A percentile compares a stretch with the other conserved stretches of the same genome.
These are phyloP conservation scores for Leucoma salicis DNA, from an alignment of 2,888 invertebrate species.

Conservation along the genomic window DNA sequence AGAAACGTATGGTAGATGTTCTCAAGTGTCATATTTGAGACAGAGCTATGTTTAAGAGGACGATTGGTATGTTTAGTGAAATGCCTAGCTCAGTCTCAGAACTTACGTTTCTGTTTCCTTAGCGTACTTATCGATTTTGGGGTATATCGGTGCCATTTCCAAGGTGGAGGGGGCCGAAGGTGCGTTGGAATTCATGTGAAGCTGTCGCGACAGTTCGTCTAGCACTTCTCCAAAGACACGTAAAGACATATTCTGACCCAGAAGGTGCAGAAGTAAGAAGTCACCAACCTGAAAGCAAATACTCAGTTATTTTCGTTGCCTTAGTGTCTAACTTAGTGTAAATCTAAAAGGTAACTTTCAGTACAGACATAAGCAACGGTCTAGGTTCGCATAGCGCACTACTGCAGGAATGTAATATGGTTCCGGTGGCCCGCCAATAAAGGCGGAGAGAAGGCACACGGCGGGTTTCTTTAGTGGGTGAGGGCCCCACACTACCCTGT, in stretches of 20 bases:
- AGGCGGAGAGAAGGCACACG: too few species aligned
- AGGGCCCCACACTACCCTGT: too few species aligned
- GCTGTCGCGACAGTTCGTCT: conserved; percentile 87
- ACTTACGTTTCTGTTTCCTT: conserved; percentile 92
- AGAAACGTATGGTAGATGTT: conserved; percentile 23
- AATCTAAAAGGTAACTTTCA: too few species aligned
- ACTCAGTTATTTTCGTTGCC: background rate
- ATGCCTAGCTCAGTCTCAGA: conserved; percentile 29
- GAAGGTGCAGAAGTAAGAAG: conserved; percentile 90
- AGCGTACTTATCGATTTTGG: conserved; percentile 88
- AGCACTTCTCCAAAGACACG: conserved; percentile 90
- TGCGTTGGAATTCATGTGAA: conserved; percentile 88
- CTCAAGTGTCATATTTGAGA: conserved; percentile 28
- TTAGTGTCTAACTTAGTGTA: too few species aligned
- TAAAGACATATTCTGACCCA: conserved; percentile 93
- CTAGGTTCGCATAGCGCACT: too few species aligned
- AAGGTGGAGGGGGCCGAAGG: conserved; percentile 94
- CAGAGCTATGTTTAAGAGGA: conserved; percentile 15
- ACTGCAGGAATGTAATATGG: too few species aligned
- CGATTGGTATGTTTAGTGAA: conserved; percentile 20
- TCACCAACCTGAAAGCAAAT: conserved; percentile 87
- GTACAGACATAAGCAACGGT: too few species aligned
- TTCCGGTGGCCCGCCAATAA: too few species aligned
- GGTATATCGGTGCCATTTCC: conserved; percentile 93
- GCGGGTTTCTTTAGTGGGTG: too few species aligned